Evolutionary conservation across 2,888 invertebrate genomes (phyloP), one percentile per base, ranked within the genome.

Genomic region (Eupithecia inturbata): DNA sequence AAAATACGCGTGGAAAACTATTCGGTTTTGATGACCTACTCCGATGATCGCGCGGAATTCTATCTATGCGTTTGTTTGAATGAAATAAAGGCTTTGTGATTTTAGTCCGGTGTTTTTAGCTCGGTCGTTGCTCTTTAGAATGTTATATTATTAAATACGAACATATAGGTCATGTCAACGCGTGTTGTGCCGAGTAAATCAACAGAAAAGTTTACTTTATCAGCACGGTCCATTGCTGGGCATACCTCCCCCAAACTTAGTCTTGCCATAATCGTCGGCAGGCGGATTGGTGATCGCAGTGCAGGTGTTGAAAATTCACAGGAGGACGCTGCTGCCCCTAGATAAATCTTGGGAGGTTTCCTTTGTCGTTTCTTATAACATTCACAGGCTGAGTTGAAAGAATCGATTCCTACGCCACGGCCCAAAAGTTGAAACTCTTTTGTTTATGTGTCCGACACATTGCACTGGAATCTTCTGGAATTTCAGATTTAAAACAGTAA

Each of bases 81-180:
- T 66, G 66, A 39, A 39, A 66, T 66, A 33, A 66, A 36, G 39
- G 36, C 39, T 39, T 66, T 66, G 66, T 66, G 39, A 66, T 66
- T 66, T 66, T 66, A 64, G 64, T 36, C 39, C 36, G 39, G 39
- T 64, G 64, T 26, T 66, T 41, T 26, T 36, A 14, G 9, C 39
- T 22, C 39, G 66, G 66, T 66, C 66, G 39, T 66, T 66, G 66
- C 66, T 36, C 66, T 66, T 26, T 36, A 22, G 49, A 1, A 10
- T 0, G 62, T 62, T 62, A 62, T 31, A 28, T 62, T 31, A 19
- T 22, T 31, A 19, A 33, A 66, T 41, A 26, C 31, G 62, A 31
- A 22, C 66, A 26, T 26, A 57, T 16, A 14, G 39, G 33, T 41
- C 16, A 66, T 39, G n/a, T 22, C 4, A 39, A 39, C 39, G 26